phyloP scores from a whole-genome alignment of 2,797 vertebrate species.

The Myotis daubentonii region DNA sequence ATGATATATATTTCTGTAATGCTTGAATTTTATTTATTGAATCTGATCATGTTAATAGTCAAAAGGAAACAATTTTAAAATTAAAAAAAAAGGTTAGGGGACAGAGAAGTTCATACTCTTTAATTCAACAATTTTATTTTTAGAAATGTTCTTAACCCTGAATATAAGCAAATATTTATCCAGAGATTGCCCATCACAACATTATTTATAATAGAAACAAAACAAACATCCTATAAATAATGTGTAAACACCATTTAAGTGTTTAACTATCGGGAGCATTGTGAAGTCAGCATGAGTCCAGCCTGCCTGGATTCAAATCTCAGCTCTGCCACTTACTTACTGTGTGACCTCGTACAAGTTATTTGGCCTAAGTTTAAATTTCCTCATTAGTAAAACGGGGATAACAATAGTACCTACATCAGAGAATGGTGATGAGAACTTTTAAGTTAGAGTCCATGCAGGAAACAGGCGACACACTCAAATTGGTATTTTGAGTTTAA shows the following conservation, averaged over 20 bases:
- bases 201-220: constrained; percentile 14
- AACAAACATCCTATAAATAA: not conserved
- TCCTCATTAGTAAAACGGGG: not conserved
- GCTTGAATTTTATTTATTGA: constrained; percentile 7
- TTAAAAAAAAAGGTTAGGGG: not conserved
- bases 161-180: constrained; percentile 37
- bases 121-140: not conserved
- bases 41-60: not conserved
- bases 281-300: not conserved
- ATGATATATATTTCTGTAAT: not conserved
- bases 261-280: not conserved
- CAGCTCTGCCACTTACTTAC: not conserved
- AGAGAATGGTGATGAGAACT: not conserved
- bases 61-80: constrained; percentile 24
- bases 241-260: not conserved
- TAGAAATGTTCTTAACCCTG: constrained; percentile 28
- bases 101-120: not conserved
- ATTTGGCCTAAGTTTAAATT: not conserved
- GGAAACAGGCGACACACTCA: not conserved
- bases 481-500: constrained; percentile 14
- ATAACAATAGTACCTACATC: not conserved
- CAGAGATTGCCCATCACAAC: not conserved
- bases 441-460: not conserved
- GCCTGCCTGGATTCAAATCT: not conserved
- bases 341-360: not conserved